Conservation (phyloP, 2,113 vertebrate genomes). For the Petroica traversi region DNA sequence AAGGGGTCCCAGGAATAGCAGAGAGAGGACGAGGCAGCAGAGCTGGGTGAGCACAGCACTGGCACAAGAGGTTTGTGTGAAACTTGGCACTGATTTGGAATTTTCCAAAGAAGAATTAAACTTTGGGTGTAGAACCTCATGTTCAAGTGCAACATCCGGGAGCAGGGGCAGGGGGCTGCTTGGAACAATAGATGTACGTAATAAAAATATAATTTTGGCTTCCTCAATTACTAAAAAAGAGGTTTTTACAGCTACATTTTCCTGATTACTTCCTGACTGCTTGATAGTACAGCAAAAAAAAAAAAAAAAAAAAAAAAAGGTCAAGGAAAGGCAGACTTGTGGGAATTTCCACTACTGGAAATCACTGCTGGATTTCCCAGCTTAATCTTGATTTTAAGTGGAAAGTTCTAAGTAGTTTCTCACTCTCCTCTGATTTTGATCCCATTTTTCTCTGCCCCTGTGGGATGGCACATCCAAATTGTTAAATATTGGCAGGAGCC, state of each 20-base stretch:
- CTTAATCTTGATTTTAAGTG: neutral
- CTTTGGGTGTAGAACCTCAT: neutral
- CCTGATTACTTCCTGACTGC: neutral
- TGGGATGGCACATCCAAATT: too few species aligned
- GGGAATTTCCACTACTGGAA: neutral
- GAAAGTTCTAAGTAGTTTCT: neutral
- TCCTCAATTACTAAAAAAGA: neutral
- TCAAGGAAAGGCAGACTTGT: neutral
- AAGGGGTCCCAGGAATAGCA: neutral
- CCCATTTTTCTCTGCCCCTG: neutral
- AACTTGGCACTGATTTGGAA: neutral
- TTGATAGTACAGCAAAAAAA: neutral
- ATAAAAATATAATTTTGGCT: neutral
- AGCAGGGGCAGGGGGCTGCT: neutral
- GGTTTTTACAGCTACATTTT: neutral
- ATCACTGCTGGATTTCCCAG: neutral
- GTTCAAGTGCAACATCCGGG: neutral
- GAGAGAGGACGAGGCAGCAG: neutral
- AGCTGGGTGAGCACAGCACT: neutral
- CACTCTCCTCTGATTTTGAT: neutral
- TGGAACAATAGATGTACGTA: accelerated
- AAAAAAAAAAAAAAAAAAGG: accelerated
- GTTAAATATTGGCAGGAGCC: neutral
- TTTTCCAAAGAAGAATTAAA: neutral
- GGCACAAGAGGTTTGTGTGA: neutral